A percentile compares a stretch with the other conserved stretches of the same genome.
Conservation (phyloP, 2,113 vertebrate species). For the Mastomys natalensis region DNA sequence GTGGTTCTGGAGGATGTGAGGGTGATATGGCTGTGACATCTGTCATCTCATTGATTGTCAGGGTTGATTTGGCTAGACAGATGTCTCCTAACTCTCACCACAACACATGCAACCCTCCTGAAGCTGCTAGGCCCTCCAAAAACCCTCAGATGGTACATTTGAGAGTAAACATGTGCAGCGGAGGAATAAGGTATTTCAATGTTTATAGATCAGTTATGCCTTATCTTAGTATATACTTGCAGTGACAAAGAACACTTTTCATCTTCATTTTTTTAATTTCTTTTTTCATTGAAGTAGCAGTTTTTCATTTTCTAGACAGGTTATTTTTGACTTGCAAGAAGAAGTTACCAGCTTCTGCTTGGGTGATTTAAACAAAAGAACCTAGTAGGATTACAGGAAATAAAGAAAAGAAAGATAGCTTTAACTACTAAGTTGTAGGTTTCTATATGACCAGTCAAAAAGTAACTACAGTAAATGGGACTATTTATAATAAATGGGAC, state of each 20-base stretch:
- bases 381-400: slow-evolving; percentile 30
- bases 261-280: slow-evolving; percentile 20
- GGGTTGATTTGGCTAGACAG: not conserved
- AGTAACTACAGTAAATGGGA: slow-evolving; percentile 30
- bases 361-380: not conserved
- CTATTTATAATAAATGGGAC: slow-evolving; percentile 20
- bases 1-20: not conserved
- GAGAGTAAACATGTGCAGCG: not conserved
- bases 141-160: not conserved
- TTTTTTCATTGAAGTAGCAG: slow-evolving; percentile 25
- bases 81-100: not conserved
- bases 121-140: not conserved
- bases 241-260: slow-evolving; percentile 19
- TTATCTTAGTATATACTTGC: not conserved
- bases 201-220: not conserved
- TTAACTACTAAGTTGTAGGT: slow-evolving; percentile 37
- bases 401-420: not conserved
- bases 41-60: too few species aligned
- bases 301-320: slow-evolving; percentile 31
- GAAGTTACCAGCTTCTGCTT: slow-evolving; percentile 11
- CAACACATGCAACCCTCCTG: too few species aligned
- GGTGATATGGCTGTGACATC: not conserved
- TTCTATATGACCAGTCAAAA: not conserved
- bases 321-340: slow-evolving; percentile 44
- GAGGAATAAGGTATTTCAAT: slow-evolving; percentile 10